Base-by-base conservation (phyloP, 2,113 vertebrate genomes). In the Toxotes jaculatrix region DNA sequence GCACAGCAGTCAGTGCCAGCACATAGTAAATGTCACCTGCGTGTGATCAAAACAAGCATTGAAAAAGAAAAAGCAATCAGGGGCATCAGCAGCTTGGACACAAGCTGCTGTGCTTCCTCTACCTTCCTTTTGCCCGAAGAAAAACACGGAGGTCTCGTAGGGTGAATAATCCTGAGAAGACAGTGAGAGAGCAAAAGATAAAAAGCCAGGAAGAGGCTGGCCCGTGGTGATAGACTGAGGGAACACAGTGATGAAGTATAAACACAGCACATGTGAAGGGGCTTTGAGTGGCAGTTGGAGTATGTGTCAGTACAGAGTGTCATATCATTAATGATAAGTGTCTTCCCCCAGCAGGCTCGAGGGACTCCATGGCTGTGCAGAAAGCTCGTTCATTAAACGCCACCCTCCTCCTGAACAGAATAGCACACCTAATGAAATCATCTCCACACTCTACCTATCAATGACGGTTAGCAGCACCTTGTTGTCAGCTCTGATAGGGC, bases 11-110 rank as follows among this genome's bases (percentile, higher is more conserved):
- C 23, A 16, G 43, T 17, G 45, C 12, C 53, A 60, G 79, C 74
- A 74, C 23, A 49, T 56, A 10, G 9, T 76, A 86, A 92, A 87
- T 88, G 74, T 81, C 79, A 83, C 73, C 70, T 66, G 32, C n/a
- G 8, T 86, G 76, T 77, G 53, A 89, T 87, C 49, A 66, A 87
- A 91, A 85, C 62, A 56, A 75, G 71, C 43, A 5, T 1, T 34
- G 60, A 21, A 67, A 57, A n/a, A 31, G 42, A 66, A 43, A 67
- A 80, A 55, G 23, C 40, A 31, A 80, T 79, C 47, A 0, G 31
- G 66, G 65, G 2, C 63, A 19, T 34, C 62, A 51, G 76, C 0
- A 38, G 56, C 57, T 32, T 74, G 23, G 47, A 80, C 42, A 13
- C 49, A 14, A 17, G 42, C 64, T 65, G 21, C 53, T 55, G 51